Evolutionary conservation across 2,797 vertebrate species (phyloP).

Genomic region (Lindbergichthys nudifrons): DNA sequence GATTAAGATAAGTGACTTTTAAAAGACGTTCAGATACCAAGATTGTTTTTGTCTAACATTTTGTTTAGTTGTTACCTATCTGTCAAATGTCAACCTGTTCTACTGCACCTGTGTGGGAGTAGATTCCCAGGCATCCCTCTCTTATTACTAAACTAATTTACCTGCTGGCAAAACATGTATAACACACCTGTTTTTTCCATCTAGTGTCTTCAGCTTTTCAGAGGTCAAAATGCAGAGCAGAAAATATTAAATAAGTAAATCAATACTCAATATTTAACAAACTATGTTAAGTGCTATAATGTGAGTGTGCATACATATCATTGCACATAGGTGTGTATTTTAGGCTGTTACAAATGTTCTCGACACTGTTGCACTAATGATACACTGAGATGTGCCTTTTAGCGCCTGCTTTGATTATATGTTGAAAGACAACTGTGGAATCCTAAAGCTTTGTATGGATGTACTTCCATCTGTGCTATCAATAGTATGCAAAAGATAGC

Average conservation of each 20-base stretch:
- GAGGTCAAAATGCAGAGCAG: background rate
- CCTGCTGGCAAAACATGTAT: background rate
- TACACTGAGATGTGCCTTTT: background rate
- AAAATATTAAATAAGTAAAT: background rate
- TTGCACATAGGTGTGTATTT: background rate
- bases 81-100: conserved; percentile 7
- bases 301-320: background rate
- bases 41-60: background rate
- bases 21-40: background rate
- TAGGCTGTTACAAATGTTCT: conserved; percentile 7
- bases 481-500: conserved; percentile 46
- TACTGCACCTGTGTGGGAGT: background rate
- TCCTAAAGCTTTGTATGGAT: conserved; percentile 31
- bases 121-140: background rate
- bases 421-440: conserved; percentile 33
- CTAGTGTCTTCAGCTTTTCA: background rate
- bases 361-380: conserved; percentile 19
- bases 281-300: conserved; percentile 7
- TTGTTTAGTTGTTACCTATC: background rate
- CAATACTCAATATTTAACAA: background rate
- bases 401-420: conserved; percentile 23
- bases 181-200: background rate
- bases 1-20: background rate
- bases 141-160: background rate
- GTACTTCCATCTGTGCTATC: conserved; percentile 40